phyloP scores from a whole-genome alignment of 1,140 invertebrate species.

The Trichonephila clavipes region DNA sequence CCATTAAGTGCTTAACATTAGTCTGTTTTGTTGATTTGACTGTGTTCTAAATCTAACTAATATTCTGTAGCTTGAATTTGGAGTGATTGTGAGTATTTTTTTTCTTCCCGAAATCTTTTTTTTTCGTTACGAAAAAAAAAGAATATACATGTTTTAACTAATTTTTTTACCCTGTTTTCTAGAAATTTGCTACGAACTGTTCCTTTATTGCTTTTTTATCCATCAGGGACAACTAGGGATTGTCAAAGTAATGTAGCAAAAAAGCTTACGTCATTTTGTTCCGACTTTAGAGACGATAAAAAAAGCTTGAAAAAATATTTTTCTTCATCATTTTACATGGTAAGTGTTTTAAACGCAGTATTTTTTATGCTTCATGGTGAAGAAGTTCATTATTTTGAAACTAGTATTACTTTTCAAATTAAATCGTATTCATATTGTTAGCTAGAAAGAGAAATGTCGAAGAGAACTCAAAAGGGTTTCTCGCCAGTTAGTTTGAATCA shows the following conservation, averaged over 20 bases:
- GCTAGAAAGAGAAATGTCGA: neutral
- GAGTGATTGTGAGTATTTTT: constrained; percentile 11
- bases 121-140: neutral
- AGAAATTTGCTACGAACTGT: constrained; percentile 7
- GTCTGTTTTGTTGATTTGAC: neutral
- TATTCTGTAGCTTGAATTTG: constrained; percentile 16
- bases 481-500: neutral
- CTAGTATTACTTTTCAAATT: neutral
- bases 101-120: neutral
- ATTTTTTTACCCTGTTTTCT: neutral
- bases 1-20: constrained; percentile 43
- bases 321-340: neutral
- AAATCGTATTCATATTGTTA: neutral
- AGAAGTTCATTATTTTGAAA: neutral
- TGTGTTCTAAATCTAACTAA: neutral
- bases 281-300: neutral
- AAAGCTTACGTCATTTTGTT: neutral
- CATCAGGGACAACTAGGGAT: neutral
- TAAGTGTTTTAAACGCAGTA: neutral
- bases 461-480: neutral
- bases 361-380: neutral
- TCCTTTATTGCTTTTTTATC: constrained; percentile 14
- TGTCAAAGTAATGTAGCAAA: neutral
- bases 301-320: neutral
- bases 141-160: neutral